Evolutionary conservation across 2,888 invertebrate species (phyloP).

Genomic region (Brachyopa scutellaris): DNA sequence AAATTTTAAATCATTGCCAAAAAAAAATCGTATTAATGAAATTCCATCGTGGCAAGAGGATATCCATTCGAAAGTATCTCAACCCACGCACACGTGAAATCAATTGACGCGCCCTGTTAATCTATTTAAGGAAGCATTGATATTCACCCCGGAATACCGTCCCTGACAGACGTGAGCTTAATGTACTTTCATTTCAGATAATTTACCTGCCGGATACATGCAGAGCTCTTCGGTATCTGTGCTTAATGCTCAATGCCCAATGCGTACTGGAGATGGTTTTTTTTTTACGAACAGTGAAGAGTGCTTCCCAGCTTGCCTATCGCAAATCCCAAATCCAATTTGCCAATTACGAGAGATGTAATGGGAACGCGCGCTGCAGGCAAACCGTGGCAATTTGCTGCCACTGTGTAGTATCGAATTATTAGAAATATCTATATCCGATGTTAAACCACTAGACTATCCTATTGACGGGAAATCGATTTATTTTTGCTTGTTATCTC

Average conservation of each 20-base stretch:
- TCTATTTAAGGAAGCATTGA: conserved; percentile 40
- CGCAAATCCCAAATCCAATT: conserved; percentile 69
- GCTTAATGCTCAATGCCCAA: neutral
- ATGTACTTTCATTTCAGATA: conserved; percentile 41
- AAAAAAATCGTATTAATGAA: neutral
- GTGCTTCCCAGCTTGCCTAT: conserved; percentile 28
- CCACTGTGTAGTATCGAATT: conserved; percentile 48
- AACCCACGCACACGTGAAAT: conserved; percentile 12
- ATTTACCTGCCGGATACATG: conserved; percentile 36
- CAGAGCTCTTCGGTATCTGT: neutral
- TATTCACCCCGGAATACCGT: conserved; percentile 40
- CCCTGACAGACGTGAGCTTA: conserved; percentile 17
- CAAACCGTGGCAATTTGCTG: conserved; percentile 33
- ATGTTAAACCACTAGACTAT: conserved; percentile 42
- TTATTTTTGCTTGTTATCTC: neutral
- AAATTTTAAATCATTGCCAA: neutral
- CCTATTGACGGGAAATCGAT: conserved; percentile 46
- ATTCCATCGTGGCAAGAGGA: conserved; percentile 17
- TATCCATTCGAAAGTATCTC: conserved; percentile 32
- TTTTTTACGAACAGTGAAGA: conserved; percentile 9
- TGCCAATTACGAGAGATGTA: conserved; percentile 60
- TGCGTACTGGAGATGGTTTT: conserved; percentile 32
- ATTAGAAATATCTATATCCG: conserved; percentile 46
- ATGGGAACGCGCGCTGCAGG: conserved; percentile 18
- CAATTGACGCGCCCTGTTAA: conserved; percentile 29